These are phyloP conservation scores for Neosilurus mollespiculum DNA, from an alignment of 2,797 vertebrate genomes.

Conservation along the genomic window DNA sequence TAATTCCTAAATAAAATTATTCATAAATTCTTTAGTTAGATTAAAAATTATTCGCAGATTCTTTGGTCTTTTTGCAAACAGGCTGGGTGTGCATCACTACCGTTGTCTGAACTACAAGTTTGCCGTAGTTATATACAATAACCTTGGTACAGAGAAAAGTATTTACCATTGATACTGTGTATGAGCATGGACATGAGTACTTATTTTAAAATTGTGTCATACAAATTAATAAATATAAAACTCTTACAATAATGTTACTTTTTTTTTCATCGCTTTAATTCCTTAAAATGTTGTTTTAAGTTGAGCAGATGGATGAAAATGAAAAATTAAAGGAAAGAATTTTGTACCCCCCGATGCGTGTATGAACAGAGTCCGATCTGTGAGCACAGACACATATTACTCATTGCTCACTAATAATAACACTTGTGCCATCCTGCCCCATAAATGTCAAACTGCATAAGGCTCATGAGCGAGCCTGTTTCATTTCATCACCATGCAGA, in stretches of 20 bases:
- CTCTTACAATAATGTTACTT: background rate
- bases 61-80: background rate
- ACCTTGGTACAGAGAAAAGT: background rate
- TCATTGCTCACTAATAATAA: slow-evolving; percentile 52
- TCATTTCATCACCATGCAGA: background rate
- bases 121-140: background rate
- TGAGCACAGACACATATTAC: slow-evolving; percentile 31
- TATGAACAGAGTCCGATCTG: slow-evolving; percentile 5
- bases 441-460: slow-evolving; percentile 54
- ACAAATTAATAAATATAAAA: background rate
- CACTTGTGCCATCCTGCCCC: slow-evolving; percentile 41
- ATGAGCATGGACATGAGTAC: background rate
- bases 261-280: background rate
- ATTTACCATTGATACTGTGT: background rate
- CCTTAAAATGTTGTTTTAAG: too few relatives aligned
- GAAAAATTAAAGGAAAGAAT: background rate
- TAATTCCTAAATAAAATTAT: too few relatives aligned
- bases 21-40: background rate
- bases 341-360: background rate
- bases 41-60: background rate
- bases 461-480: slow-evolving; percentile 27
- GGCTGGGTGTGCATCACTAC: background rate
- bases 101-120: background rate
- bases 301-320: background rate
- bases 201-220: background rate